Percentiles rank a stretch among this genome's conserved stretches.
Evolutionary conservation across 2,797 vertebrate genomes (phyloP).

Genomic region (Tarsius wallacei): DNA sequence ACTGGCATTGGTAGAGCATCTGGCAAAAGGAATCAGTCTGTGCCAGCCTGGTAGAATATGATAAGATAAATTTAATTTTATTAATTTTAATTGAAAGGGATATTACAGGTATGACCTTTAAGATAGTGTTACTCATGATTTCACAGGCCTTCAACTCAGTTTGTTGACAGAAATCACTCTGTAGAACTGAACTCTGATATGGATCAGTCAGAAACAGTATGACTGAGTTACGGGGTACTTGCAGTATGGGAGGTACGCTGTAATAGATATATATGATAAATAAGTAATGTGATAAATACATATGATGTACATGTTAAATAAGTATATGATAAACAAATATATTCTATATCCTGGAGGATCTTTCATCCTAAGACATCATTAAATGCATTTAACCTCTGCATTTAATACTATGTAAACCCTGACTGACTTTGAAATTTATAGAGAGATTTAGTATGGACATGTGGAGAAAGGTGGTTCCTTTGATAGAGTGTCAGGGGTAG

Average conservation of each 20-base stretch:
- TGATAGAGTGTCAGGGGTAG: not conserved
- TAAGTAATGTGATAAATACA: not conserved
- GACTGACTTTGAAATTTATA: not conserved
- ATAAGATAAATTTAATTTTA: conserved; percentile 1
- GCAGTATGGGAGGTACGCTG: not conserved
- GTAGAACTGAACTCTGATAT: not conserved
- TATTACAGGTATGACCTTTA: not conserved
- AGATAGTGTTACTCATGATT: not conserved
- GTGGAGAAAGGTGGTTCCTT: not conserved
- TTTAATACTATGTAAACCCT: not conserved
- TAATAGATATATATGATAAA: not conserved
- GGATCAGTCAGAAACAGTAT: not conserved
- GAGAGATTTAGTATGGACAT: not conserved
- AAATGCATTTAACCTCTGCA: not conserved
- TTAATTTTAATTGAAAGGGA: not conserved
- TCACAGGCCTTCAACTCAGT: not conserved
- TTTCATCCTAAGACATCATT: not conserved
- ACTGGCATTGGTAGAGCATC: not conserved
- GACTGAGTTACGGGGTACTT: not conserved
- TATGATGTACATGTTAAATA: not conserved
- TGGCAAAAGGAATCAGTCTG: not conserved
- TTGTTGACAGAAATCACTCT: conserved; percentile 3
- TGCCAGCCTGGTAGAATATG: not conserved
- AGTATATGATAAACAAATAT: not conserved
- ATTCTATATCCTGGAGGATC: not conserved